Percentiles rank a stretch among this genome's conserved stretches.
Evolutionary conservation across 2,888 invertebrate species (phyloP).

Genomic region (Anodontia alba): DNA sequence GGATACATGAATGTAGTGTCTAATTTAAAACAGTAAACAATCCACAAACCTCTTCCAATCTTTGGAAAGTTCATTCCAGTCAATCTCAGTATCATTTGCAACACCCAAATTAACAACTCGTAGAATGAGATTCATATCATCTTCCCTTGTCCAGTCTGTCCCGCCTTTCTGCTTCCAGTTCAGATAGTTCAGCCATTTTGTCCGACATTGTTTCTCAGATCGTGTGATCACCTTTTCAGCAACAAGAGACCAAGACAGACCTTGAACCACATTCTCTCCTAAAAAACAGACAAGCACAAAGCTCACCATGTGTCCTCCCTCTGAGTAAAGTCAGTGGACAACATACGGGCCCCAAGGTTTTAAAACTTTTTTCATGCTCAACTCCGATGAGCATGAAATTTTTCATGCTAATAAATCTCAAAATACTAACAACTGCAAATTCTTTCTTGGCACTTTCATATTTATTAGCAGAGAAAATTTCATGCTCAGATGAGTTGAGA

Average conservation of each 20-base stretch:
- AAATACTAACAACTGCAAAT: too few species aligned
- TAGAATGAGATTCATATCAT: constrained; percentile 84
- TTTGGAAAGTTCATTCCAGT: constrained; percentile 84
- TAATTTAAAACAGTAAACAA: too few species aligned
- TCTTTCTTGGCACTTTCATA: too few species aligned
- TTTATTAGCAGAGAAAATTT: too few species aligned
- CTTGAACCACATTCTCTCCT: constrained; percentile 85
- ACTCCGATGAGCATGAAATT: too few species aligned
- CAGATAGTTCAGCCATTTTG: constrained; percentile 86
- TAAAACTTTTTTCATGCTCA: too few species aligned
- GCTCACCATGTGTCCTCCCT: too few species aligned
- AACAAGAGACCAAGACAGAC: constrained; percentile 85
- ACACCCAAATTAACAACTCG: constrained; percentile 83
- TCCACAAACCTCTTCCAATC: constrained; percentile 84
- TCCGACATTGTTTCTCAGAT: constrained; percentile 86
- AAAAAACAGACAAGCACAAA: constrained; percentile 13
- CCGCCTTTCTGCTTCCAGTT: constrained; percentile 86
- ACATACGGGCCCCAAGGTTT: too few species aligned
- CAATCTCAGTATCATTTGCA: constrained; percentile 84
- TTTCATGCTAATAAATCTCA: too few species aligned
- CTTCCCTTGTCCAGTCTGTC: constrained; percentile 85
- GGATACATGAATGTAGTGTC: too few species aligned
- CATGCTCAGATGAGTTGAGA: too few species aligned
- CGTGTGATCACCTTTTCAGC: constrained; percentile 85
- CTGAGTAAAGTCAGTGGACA: too few species aligned